Percentiles rank a stretch among this genome's conserved stretches.
phyloP scores from a whole-genome alignment of 2,888 invertebrate genomes.

The Sesia apiformis region DNA sequence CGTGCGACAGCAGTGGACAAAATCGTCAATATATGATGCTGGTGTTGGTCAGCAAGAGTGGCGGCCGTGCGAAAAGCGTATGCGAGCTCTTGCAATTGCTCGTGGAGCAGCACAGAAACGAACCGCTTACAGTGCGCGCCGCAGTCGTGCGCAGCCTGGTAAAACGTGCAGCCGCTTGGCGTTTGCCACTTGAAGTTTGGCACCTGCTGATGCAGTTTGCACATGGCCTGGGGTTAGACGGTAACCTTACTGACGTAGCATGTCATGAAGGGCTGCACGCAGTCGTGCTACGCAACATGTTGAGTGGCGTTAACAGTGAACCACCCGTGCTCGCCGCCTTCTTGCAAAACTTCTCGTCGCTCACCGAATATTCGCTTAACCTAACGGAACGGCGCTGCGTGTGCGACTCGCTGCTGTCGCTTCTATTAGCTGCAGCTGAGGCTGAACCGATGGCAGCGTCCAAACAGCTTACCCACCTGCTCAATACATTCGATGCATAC shows the following conservation, averaged over 20 bases:
- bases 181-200: constrained; percentile 5
- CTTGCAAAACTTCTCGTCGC: neutral
- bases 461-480: constrained; percentile 15
- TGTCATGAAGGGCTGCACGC: constrained; percentile 6
- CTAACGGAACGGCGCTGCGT: neutral
- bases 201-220: constrained; percentile 1
- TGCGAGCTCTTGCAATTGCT: constrained; percentile 28
- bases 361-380: neutral
- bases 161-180: constrained; percentile 4
- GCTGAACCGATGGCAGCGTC: constrained; percentile 9
- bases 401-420: neutral
- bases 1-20: constrained; percentile 26
- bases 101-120: constrained; percentile 10
- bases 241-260: neutral
- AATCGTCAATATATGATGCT: constrained; percentile 43
- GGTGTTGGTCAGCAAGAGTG: constrained; percentile 50
- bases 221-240: constrained; percentile 5
- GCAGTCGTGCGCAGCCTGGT: constrained; percentile 5
- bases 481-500: constrained; percentile 27
- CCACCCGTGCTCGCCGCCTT: neutral
- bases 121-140: constrained; percentile 4
- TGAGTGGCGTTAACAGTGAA: neutral
- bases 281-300: neutral
- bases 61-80: constrained; percentile 29
- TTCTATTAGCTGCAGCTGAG: constrained; percentile 1